These are phyloP conservation scores for Spodoptera litura DNA, from an alignment of 1,140 invertebrate genomes.

Conservation along the genomic window DNA sequence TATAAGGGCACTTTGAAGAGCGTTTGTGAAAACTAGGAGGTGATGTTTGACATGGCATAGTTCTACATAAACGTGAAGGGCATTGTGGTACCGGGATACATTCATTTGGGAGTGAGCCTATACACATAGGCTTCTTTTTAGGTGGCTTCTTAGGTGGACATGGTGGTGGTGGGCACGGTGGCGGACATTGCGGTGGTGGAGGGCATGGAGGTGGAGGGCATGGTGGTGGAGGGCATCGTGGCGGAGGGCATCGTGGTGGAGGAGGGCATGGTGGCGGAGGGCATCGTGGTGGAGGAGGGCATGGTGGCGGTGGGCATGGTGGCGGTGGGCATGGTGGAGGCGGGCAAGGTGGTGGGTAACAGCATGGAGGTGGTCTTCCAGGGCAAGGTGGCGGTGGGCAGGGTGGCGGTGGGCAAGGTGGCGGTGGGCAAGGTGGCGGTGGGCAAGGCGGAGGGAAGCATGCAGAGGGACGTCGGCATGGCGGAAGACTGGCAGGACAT, in stretches of 20 bases:
- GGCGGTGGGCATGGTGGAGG: neutral
- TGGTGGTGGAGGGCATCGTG: neutral
- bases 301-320: neutral
- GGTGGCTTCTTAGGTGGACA: neutral
- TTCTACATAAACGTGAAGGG: no score
- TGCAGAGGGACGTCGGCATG: neutral
- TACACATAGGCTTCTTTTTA: neutral
- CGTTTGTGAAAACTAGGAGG: neutral
- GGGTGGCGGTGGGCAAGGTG: neutral
- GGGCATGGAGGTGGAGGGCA: neutral
- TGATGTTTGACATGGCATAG: no score
- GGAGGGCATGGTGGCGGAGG: neutral
- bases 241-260: neutral
- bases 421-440: neutral
- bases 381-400: neutral
- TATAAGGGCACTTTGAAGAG: neutral
- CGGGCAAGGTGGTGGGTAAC: neutral
- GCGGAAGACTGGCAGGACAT: neutral
- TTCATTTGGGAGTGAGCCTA: no score
- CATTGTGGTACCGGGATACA: no score
- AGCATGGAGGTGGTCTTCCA: no score
- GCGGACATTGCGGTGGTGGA: neutral
- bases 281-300: neutral
- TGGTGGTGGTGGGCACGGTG: neutral
- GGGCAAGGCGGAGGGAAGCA: neutral